These are phyloP conservation scores for Stegophylla sp. DNA, from an alignment of 2,888 invertebrate genomes.

Conservation along the genomic window DNA sequence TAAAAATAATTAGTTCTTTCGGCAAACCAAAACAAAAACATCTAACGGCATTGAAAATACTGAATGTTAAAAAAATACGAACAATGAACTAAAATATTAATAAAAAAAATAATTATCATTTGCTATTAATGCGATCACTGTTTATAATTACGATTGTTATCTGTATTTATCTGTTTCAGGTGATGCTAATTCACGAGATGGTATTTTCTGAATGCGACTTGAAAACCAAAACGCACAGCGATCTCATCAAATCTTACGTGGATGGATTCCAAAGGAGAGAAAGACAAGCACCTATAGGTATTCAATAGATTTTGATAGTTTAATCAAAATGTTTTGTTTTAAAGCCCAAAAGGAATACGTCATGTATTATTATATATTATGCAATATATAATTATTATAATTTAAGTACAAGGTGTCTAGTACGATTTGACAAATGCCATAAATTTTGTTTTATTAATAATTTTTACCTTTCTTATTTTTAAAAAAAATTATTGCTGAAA, in stretches of 20 bases:
- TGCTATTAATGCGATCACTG: not conserved
- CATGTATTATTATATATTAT: too few species aligned
- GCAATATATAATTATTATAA: too few species aligned
- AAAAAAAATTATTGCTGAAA: too few species aligned
- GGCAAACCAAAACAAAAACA: not conserved
- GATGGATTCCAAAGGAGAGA: not conserved
- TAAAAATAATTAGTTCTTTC: not conserved
- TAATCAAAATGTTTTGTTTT: not conserved
- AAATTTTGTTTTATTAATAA: too few species aligned
- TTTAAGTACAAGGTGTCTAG: too few species aligned
- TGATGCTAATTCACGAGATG: slow-evolving; percentile 25
- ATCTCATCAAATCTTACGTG: not conserved
- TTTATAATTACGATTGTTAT: not conserved
- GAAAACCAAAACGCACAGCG: not conserved
- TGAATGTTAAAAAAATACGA: not conserved
- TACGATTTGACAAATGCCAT: too few species aligned
- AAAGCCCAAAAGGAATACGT: too few species aligned
- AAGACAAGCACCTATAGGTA: slow-evolving; percentile 30
- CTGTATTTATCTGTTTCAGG: not conserved
- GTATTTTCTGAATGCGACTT: slow-evolving; percentile 9
- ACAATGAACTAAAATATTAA: not conserved
- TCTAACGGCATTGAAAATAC: not conserved
- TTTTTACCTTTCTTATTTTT: too few species aligned
- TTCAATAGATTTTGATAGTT: not conserved
- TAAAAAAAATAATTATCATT: not conserved